Percentiles rank a stretch among this genome's conserved stretches.
Evolutionary conservation across 2,797 vertebrate genomes (phyloP).

Genomic region (Percopsis omiscomaycus): DNA sequence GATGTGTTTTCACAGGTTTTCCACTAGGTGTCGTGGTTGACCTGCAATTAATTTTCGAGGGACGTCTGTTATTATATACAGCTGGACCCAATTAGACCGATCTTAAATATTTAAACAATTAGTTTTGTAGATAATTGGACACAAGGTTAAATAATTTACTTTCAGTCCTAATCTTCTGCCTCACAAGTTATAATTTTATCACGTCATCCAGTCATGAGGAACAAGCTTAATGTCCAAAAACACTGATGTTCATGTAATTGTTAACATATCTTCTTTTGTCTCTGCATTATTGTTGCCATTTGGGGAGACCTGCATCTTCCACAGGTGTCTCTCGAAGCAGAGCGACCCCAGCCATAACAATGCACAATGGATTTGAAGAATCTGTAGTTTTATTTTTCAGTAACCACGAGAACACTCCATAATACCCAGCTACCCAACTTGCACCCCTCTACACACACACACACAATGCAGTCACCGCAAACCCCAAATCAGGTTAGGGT

Average conservation of each 20-base stretch:
- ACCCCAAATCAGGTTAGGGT: too few species aligned
- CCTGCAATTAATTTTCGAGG: not conserved
- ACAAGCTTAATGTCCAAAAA: slow-evolving; percentile 17
- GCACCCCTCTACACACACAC: slow-evolving; percentile 3
- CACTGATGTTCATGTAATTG: slow-evolving; percentile 1
- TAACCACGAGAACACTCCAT: slow-evolving; percentile 12
- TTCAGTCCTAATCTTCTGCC: slow-evolving; percentile 12
- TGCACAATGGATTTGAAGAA: slow-evolving; percentile 52
- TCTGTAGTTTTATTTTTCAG: slow-evolving; percentile 48
- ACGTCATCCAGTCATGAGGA: slow-evolving; percentile 14
- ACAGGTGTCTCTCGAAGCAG: slow-evolving; percentile 33
- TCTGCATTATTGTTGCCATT: slow-evolving; percentile 23
- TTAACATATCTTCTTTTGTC: slow-evolving; percentile 35
- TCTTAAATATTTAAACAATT: slow-evolving; percentile 7
- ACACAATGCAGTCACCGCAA: not conserved
- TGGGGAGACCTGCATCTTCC: slow-evolving; percentile 37
- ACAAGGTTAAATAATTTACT: slow-evolving; percentile 16
- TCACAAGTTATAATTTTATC: slow-evolving; percentile 11
- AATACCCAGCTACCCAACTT: slow-evolving; percentile 7
- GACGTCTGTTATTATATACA: too few species aligned
- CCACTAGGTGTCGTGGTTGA: slow-evolving; percentile 67
- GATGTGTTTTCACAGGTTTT: slow-evolving; percentile 24
- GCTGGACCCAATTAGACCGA: slow-evolving; percentile 4
- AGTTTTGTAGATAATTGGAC: not conserved
- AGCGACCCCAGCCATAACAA: slow-evolving; percentile 53